These are phyloP conservation scores for Drosophila ustulata DNA, from an alignment of 2,888 invertebrate genomes.

Conservation along the genomic window DNA sequence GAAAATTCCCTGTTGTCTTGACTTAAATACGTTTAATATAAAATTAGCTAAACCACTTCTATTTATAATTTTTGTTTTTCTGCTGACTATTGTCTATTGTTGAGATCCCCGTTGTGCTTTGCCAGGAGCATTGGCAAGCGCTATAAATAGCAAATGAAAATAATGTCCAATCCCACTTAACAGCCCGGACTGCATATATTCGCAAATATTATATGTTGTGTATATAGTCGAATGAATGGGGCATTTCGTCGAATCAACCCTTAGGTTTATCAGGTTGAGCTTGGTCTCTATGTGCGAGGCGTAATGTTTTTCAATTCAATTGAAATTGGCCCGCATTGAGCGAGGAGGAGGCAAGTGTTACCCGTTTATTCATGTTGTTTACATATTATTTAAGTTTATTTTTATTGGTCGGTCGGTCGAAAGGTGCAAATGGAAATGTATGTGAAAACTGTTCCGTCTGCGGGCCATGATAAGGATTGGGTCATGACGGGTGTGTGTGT, in stretches of 20 bases:
- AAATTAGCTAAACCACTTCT: background rate
- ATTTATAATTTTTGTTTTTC: slow-evolving; percentile 5
- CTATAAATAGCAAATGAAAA: slow-evolving; percentile 38
- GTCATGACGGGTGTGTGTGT: slow-evolving; percentile 20
- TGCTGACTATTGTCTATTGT: background rate
- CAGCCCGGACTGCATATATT: slow-evolving; percentile 1
- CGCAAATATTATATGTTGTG: background rate
- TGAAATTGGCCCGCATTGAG: slow-evolving; percentile 72
- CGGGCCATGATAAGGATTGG: slow-evolving; percentile 53
- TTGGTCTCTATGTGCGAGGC: slow-evolving; percentile 19
- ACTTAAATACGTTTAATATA: background rate
- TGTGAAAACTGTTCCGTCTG: slow-evolving; percentile 28
- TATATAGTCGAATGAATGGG: background rate
- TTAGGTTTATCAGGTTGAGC: slow-evolving; percentile 9
- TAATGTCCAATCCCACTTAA: slow-evolving; percentile 41
- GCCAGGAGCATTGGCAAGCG: slow-evolving; percentile 5
- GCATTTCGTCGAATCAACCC: slow-evolving; percentile 32
- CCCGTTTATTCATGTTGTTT: slow-evolving; percentile 62
- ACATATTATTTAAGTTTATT: slow-evolving; percentile 69
- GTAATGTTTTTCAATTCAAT: slow-evolving; percentile 64
- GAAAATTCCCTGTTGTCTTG: background rate
- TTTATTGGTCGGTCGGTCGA: slow-evolving; percentile 50
- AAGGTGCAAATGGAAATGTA: slow-evolving; percentile 54
- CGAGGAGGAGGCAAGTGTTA: slow-evolving; percentile 21
- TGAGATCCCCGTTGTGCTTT: slow-evolving; percentile 5